Percentiles rank a stretch among this genome's conserved stretches.
Conservation (phyloP, 1,140 invertebrate genomes). For the Drosophila cardini region DNA sequence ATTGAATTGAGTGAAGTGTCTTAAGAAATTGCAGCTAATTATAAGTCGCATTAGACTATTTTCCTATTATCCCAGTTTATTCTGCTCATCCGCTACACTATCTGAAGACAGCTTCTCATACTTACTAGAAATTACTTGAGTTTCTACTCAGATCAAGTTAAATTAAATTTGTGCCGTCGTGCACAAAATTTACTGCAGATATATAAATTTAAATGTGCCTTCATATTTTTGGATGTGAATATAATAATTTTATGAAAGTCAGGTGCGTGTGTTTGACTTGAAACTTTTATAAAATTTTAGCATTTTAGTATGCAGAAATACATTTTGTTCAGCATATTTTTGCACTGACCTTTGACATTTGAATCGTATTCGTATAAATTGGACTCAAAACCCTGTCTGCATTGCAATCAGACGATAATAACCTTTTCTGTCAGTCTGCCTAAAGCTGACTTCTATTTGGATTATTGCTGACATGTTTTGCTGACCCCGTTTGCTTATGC, state of each 20-base stretch:
- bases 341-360: conserved; percentile 25
- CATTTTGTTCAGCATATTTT: no score
- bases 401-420: conserved; percentile 26
- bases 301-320: background rate
- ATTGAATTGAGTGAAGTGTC: conserved; percentile 33
- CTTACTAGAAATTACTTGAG: background rate
- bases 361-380: conserved; percentile 16
- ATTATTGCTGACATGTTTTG: conserved; percentile 4
- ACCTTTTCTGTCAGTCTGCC: conserved; percentile 31
- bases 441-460: conserved; percentile 32
- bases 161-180: conserved; percentile 37
- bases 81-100: background rate
- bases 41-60: conserved; percentile 1
- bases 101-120: background rate
- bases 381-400: background rate
- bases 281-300: background rate
- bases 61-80: conserved; percentile 33
- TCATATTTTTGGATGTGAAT: conserved; percentile 30
- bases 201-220: conserved; percentile 11
- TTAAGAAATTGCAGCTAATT: background rate
- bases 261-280: background rate
- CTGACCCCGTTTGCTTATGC: conserved; percentile 2
- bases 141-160: conserved; percentile 1
- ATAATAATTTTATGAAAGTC: conserved; percentile 9
- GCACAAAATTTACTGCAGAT: conserved; percentile 21